A percentile compares a stretch with the other conserved stretches of the same genome.
phyloP scores from a whole-genome alignment of 2,888 invertebrate genomes.

The Lithodes maja region DNA sequence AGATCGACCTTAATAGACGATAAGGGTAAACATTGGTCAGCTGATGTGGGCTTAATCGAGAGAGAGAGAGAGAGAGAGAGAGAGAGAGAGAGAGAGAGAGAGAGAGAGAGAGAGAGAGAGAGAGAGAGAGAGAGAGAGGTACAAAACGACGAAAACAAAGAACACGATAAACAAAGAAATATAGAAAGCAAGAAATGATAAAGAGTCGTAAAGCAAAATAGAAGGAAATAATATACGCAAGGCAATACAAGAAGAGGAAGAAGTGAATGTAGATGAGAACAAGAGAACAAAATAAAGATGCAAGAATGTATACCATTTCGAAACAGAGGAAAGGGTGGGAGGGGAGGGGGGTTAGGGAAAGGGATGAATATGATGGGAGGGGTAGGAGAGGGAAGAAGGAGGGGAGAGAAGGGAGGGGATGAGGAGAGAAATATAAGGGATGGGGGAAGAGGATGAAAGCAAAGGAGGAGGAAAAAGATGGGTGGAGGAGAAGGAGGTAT shows the following conservation, averaged over 20 bases:
- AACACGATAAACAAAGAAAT: conserved; percentile 1
- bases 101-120: conserved; percentile 18
- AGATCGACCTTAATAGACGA: neutral
- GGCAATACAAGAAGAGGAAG: neutral
- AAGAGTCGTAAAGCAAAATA: neutral
- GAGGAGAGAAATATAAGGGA: neutral
- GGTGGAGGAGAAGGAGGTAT: neutral
- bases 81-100: conserved; percentile 26
- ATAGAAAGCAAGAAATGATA: neutral
- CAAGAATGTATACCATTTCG: neutral
- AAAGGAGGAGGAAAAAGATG: neutral
- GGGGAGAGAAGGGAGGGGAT: neutral
- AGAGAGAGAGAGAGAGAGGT: conserved; percentile 25
- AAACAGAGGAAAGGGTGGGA: too few relatives aligned
- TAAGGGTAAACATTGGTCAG: neutral
- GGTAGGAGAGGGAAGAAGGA: neutral
- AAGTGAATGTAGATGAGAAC: neutral
- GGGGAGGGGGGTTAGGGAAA: too few relatives aligned
- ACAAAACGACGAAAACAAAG: neutral
- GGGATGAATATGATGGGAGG: too few relatives aligned
- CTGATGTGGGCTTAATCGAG: neutral
- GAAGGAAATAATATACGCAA: neutral
- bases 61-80: neutral
- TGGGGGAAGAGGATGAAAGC: neutral
- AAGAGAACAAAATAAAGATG: neutral